Percentiles rank a stretch among this genome's conserved stretches.
These are phyloP conservation scores for Tenodera sinensis DNA, from an alignment of 2,888 invertebrate species.

Conservation along the genomic window DNA sequence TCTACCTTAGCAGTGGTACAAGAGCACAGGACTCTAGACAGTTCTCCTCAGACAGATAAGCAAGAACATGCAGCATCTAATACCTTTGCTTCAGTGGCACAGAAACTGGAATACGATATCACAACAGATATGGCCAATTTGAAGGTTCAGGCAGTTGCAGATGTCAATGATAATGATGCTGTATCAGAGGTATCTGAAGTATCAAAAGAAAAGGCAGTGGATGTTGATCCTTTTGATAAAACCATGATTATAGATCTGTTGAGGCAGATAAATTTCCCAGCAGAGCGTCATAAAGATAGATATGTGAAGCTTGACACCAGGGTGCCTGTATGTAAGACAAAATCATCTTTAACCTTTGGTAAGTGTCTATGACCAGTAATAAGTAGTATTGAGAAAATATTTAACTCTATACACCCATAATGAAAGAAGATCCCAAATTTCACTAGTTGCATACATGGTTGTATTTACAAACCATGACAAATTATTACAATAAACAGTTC, in stretches of 20 bases:
- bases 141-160: not conserved
- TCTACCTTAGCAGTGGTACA: not conserved
- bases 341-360: slow-evolving; percentile 43
- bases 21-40: not conserved
- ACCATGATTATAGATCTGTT: slow-evolving; percentile 65
- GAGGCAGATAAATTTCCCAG: slow-evolving; percentile 66
- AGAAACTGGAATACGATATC: not conserved
- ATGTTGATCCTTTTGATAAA: slow-evolving; percentile 77
- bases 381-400: too few relatives aligned
- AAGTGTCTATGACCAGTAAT: slow-evolving; percentile 19
- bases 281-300: slow-evolving; percentile 42
- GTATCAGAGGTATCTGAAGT: slow-evolving; percentile 32
- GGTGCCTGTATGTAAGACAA: not conserved
- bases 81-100: not conserved
- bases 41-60: not conserved
- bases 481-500: too few relatives aligned
- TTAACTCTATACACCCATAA: too few relatives aligned
- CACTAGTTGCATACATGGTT: too few relatives aligned
- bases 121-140: not conserved
- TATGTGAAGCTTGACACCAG: not conserved
- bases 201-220: slow-evolving; percentile 31
- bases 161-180: not conserved
- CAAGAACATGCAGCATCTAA: not conserved
- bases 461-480: too few relatives aligned
- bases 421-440: too few relatives aligned